Evolutionary conservation across 2,888 invertebrate species (phyloP).

Genomic region (Lasioglossum figueresi): DNA sequence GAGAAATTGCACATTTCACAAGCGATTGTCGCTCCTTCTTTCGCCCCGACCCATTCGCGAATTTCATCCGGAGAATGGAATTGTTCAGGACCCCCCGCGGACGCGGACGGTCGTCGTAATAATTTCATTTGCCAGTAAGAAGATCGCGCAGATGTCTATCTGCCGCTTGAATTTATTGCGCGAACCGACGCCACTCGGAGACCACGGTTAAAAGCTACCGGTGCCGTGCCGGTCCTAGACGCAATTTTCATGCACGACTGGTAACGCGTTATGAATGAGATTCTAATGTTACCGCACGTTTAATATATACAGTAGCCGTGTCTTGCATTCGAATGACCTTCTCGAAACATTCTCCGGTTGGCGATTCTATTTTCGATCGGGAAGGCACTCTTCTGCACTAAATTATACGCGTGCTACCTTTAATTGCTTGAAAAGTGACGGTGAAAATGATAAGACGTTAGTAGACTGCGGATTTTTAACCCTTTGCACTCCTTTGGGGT

Average conservation of each 20-base stretch:
- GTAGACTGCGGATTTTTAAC: too few relatives aligned
- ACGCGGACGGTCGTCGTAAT: slow-evolving; percentile 13
- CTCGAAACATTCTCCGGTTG: background rate
- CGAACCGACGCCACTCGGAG: background rate
- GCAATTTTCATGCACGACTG: slow-evolving; percentile 29
- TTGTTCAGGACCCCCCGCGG: background rate
- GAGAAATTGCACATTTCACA: slow-evolving; percentile 26
- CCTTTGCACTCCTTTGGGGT: too few relatives aligned
- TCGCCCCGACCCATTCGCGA: background rate
- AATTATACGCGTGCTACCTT: background rate
- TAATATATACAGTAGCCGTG: slow-evolving; percentile 36
- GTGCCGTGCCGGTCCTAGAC: background rate
- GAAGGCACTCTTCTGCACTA: too few relatives aligned
- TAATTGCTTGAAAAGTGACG: background rate
- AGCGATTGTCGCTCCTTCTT: background rate
- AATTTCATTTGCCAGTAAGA: slow-evolving; percentile 13
- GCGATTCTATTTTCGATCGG: background rate
- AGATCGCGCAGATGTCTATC: background rate
- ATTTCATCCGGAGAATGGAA: slow-evolving; percentile 1
- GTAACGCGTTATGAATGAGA: slow-evolving; percentile 30
- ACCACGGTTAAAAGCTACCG: background rate
- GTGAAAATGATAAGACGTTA: background rate
- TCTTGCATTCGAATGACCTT: background rate
- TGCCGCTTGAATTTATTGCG: slow-evolving; percentile 21
- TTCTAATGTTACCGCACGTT: slow-evolving; percentile 30